These are phyloP conservation scores for Amazona guildingii DNA, from an alignment of 2,113 vertebrate genomes.

Conservation along the genomic window DNA sequence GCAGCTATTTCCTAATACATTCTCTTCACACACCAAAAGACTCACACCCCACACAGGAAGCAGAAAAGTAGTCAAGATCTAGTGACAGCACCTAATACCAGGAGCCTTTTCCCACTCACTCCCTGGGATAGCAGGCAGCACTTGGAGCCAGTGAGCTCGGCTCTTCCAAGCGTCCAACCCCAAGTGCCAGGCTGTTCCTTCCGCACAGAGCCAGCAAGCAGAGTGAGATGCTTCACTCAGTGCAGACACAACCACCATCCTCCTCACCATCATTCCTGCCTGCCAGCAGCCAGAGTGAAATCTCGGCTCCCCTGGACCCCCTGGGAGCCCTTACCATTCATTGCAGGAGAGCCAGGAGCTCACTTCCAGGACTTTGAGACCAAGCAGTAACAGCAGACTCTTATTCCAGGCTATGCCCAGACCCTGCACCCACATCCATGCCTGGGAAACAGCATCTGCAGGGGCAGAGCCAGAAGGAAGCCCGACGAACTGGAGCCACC, in stretches of 20 bases:
- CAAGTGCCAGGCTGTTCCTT: background rate
- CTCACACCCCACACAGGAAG: background rate
- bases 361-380: constrained; percentile 32
- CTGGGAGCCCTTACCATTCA: constrained; percentile 23
- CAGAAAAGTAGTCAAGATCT: background rate
- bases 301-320: background rate
- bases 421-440: constrained; percentile 36
- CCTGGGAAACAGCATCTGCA: constrained; percentile 35
- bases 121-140: background rate
- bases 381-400: constrained; percentile 49
- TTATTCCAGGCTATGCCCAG: constrained; percentile 29
- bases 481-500: background rate
- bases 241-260: background rate
- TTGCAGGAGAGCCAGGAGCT: constrained; percentile 31
- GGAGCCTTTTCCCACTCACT: background rate
- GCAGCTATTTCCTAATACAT: background rate
- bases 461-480: constrained; percentile 40
- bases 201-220: background rate
- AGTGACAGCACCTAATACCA: background rate
- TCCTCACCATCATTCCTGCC: background rate
- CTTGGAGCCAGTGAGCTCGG: fast-evolving
- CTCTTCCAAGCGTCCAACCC: background rate
- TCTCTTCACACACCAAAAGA: background rate
- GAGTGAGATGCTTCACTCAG: background rate
- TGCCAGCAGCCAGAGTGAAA: background rate